Evolutionary conservation across 2,797 vertebrate genomes (phyloP), one percentile per base, ranked within the genome.

Genomic region (Glyptemys insculpta): DNA sequence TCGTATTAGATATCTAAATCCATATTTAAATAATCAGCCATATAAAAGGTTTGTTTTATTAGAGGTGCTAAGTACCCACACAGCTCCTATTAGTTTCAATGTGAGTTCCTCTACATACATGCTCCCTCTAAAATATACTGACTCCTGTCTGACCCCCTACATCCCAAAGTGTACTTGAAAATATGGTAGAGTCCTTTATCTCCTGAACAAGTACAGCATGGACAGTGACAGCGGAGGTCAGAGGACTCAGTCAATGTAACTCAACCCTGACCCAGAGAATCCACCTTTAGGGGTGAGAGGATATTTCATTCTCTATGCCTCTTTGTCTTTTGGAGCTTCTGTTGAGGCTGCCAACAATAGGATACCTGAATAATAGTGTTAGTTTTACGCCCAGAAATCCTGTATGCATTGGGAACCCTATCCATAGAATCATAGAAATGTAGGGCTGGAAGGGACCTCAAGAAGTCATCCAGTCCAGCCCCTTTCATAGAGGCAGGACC

Each of bases 141-240:
- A 88, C 3, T 85, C 12, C 25, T 59, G 8, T 3, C 14, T 92
- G 82, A 44, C 5, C 5, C 5, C 23, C 16, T 65, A 15, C n/a
- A 5, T 12, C 4, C 82, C 11, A 78, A 54, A 89, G 72, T 53
- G 50, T 52, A 52, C 50, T 52, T 21, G 12, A 31, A 90, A 87
- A 59, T 10, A 21, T 4, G 91, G 52, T 53, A 83, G 2, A 9
- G 83, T 44, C 2, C 57, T 31, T 9, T 1, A 50, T 83, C 68
- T 12, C 12, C n/a, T 2, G 1, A 87, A 1, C 0, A 90, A 88
- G 3, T 49, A 10, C 1, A 1, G 83, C 25, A 34, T 1, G 4
- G 31, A 10, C 2, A 76, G 59, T 76, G 54, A 85, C 68, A 52
- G 52, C 1, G 90, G 29, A 95, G 87, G 52, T 2, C 2, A 78